Evolutionary conservation across 30 jellyfish, hydroid and myxozoan genomes (phyloP).

Genomic region (Cassiopea xamachana): DNA sequence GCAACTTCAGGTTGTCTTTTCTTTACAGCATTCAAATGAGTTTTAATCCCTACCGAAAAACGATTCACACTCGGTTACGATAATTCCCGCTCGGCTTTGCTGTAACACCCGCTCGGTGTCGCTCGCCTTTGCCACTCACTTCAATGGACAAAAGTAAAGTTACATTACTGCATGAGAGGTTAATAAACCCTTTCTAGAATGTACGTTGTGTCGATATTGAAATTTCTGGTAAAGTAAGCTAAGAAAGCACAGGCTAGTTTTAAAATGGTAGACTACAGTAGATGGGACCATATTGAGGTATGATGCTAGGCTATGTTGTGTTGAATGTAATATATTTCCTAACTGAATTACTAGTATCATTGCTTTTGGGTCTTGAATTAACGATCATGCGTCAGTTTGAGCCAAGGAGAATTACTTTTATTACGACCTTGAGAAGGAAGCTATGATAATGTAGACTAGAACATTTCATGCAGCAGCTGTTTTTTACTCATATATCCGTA

Average conservation of each 20-base stretch:
- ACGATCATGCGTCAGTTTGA: not conserved
- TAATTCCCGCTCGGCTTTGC: too few relatives aligned
- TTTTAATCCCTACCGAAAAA: too few relatives aligned
- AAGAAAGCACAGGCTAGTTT: not conserved
- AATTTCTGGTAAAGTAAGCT: not conserved
- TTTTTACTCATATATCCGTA: not conserved
- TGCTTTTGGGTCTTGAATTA: too few relatives aligned
- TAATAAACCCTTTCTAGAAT: too few relatives aligned
- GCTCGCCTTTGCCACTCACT: too few relatives aligned
- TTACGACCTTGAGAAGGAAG: not conserved
- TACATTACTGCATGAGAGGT: too few relatives aligned
- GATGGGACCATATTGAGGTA: conserved; percentile 98
- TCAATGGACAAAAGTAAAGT: too few relatives aligned
- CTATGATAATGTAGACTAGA: not conserved
- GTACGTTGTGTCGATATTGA: not conserved
- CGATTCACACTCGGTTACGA: too few relatives aligned
- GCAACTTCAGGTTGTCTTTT: too few relatives aligned
- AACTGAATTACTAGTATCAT: too few relatives aligned
- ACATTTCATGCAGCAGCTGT: not conserved
- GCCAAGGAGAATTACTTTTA: not conserved
- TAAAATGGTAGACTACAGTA: conserved; percentile 96
- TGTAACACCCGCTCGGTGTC: too few relatives aligned
- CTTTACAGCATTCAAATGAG: too few relatives aligned
- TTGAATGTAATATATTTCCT: not conserved
- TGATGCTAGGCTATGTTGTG: not conserved